A percentile compares a stretch with the other conserved stretches of the same genome.
Evolutionary conservation across 2,888 invertebrate genomes (phyloP).

Genomic region (Esperia sulphurella): DNA sequence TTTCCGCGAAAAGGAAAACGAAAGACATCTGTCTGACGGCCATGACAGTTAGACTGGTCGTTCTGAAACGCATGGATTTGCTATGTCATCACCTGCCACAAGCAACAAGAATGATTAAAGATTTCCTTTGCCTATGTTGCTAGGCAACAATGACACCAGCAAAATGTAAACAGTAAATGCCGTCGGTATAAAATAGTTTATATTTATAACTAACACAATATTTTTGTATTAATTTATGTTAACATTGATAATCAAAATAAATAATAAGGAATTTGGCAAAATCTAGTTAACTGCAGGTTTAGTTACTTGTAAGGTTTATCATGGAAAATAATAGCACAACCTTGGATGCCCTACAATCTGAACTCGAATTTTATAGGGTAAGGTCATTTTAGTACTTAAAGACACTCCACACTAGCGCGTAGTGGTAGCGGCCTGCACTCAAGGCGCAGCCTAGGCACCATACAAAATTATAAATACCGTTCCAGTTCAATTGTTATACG

Average conservation of each 20-base stretch:
- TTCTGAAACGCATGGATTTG: background rate
- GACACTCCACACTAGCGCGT: too few species aligned
- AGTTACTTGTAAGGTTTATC: constrained; percentile 7
- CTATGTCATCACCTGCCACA: too few species aligned
- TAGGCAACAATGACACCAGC: constrained; percentile 50
- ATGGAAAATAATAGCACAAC: constrained; percentile 36
- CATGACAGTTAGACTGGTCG: background rate
- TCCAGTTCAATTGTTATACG: too few species aligned
- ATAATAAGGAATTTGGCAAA: background rate
- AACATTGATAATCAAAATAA: too few species aligned
- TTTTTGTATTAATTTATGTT: too few species aligned
- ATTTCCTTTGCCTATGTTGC: constrained; percentile 29
- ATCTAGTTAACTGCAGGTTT: background rate
- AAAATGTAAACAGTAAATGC: constrained; percentile 59
- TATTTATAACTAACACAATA: too few species aligned
- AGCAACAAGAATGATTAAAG: background rate
- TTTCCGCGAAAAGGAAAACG: background rate
- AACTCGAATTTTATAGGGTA: constrained; percentile 76
- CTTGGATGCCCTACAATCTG: constrained; percentile 58
- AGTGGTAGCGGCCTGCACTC: too few species aligned
- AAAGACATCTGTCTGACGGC: too few species aligned
- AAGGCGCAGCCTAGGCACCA: too few species aligned
- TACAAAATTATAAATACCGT: too few species aligned
- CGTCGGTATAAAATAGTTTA: too few species aligned
- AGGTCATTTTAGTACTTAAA: constrained; percentile 7